These are phyloP conservation scores for Atopsyche davidsoni DNA, from an alignment of 1,140 invertebrate species.

Conservation along the genomic window DNA sequence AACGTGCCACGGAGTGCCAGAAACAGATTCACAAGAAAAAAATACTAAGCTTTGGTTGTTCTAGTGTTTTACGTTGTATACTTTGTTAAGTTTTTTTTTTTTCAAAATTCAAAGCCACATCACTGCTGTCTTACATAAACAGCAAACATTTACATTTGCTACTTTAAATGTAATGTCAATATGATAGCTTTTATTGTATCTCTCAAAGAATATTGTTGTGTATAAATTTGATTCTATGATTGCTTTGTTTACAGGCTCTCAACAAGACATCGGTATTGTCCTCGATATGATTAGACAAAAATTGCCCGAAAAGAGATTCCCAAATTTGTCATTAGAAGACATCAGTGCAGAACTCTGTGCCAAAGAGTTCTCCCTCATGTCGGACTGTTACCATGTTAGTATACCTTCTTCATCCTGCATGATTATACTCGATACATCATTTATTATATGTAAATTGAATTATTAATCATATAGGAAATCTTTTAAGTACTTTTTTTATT, in stretches of 20 bases:
- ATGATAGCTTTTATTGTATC: too few species aligned
- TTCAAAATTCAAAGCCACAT: too few species aligned
- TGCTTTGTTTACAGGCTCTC: conserved; percentile 50
- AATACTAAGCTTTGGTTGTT: too few species aligned
- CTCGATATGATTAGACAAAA: conserved; percentile 75
- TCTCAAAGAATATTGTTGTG: too few species aligned
- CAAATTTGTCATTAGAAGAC: conserved; percentile 72
- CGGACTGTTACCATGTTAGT: conserved; percentile 62
- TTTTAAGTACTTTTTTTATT: neutral
- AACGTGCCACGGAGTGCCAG: too few species aligned
- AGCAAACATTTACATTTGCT: too few species aligned
- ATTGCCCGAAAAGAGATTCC: conserved; percentile 74
- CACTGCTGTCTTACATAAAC: too few species aligned
- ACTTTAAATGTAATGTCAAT: too few species aligned
- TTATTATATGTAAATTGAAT: neutral
- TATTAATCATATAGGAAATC: neutral
- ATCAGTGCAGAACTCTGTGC: conserved; percentile 57
- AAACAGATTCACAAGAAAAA: too few species aligned
- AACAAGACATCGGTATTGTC: conserved; percentile 69
- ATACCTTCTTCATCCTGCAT: neutral
- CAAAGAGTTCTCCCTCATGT: conserved; percentile 50
- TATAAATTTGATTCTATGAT: too few species aligned
- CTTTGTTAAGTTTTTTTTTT: too few species aligned
- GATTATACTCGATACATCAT: neutral
- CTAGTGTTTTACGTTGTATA: too few species aligned